phyloP scores from a whole-genome alignment of 2,888 invertebrate genomes.

The Tipula vernalis region DNA sequence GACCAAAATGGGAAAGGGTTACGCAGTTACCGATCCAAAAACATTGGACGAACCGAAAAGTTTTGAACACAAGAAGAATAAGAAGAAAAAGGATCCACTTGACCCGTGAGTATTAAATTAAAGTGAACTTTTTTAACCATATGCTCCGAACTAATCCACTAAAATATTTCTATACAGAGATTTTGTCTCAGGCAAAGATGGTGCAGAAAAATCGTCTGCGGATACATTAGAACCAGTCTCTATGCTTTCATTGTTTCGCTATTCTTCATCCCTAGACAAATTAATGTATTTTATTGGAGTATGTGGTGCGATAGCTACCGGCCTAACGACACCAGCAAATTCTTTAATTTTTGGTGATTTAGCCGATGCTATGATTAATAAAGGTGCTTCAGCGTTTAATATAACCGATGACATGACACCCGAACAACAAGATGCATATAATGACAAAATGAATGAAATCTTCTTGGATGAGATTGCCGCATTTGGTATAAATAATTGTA shows the following conservation, averaged over 20 bases:
- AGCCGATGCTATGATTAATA: conserved; percentile 17
- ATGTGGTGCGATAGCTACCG: conserved; percentile 40
- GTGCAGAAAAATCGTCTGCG: neutral
- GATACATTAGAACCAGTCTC: neutral
- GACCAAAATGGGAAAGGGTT: neutral
- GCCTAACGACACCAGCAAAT: conserved; percentile 46
- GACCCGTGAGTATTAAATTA: neutral
- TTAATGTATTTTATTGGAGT: conserved; percentile 41
- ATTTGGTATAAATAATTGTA: conserved; percentile 44
- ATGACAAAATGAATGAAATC: conserved; percentile 34
- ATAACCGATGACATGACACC: neutral
- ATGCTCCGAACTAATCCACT: too few species aligned
- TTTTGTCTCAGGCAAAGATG: neutral
- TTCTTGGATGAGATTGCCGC: conserved; percentile 36
- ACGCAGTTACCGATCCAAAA: neutral
- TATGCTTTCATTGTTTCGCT: conserved; percentile 39
- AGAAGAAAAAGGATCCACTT: neutral
- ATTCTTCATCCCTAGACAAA: conserved; percentile 42
- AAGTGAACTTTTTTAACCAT: neutral
- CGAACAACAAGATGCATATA: conserved; percentile 22
- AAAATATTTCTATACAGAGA: neutral
- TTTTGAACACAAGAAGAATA: neutral
- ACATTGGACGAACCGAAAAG: neutral
- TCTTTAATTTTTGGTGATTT: conserved; percentile 43
- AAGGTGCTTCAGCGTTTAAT: conserved; percentile 13